A percentile compares a stretch with the other conserved stretches of the same genome.
Conservation (phyloP, 2,797 vertebrate genomes). For the Heliangelus exortis region DNA sequence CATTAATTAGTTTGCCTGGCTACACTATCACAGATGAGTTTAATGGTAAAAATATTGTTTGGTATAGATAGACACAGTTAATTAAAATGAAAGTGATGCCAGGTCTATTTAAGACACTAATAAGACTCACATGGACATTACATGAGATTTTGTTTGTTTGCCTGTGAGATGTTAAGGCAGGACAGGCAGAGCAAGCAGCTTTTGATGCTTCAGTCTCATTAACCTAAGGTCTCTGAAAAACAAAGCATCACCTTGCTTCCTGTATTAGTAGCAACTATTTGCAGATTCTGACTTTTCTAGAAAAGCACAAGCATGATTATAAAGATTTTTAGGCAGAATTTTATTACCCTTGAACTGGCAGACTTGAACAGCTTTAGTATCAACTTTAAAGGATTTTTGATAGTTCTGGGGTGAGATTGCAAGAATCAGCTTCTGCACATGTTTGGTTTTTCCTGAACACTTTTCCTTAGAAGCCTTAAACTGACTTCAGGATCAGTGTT, state of each 20-base stretch:
- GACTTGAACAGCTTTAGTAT: not conserved
- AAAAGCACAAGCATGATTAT: not conserved
- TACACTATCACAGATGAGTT: not conserved
- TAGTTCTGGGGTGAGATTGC: not conserved
- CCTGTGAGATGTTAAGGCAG: not conserved
- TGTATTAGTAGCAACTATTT: not conserved
- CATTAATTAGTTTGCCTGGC: not conserved
- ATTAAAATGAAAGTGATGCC: not conserved
- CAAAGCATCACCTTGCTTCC: not conserved
- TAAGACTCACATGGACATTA: not conserved
- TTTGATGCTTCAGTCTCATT: not conserved
- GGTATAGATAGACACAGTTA: not conserved
- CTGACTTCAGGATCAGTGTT: not conserved
- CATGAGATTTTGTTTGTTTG: not conserved
- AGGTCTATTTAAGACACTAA: not conserved
- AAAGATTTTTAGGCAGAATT: not conserved
- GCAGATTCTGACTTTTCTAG: not conserved
- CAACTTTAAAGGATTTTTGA: not conserved
- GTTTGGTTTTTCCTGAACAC: not conserved
- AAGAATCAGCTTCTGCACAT: not conserved
- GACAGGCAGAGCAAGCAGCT: not conserved
- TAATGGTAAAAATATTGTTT: not conserved
- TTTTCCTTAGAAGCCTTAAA: not conserved
- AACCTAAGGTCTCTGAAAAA: not conserved
- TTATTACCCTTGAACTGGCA: not conserved